Evolutionary conservation across 2,888 invertebrate species (phyloP).

Genomic region (Zeuzera pyrina): DNA sequence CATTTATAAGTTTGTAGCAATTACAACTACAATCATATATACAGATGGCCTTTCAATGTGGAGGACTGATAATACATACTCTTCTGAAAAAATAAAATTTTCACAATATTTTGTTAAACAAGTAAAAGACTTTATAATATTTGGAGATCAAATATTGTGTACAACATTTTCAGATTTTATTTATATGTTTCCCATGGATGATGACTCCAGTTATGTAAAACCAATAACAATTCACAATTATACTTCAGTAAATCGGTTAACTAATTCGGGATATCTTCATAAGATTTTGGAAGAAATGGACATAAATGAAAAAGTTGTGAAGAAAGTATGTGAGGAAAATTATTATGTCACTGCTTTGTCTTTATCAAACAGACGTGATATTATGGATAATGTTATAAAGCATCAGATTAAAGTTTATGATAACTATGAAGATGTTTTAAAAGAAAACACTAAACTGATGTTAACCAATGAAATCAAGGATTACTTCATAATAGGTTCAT

Average conservation of each 20-base stretch:
- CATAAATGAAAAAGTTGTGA: slow-evolving; percentile 30
- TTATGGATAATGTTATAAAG: slow-evolving; percentile 36
- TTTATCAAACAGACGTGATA: slow-evolving; percentile 42
- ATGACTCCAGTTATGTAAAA: slow-evolving; percentile 27
- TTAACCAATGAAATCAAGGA: slow-evolving; percentile 35
- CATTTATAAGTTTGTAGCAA: slow-evolving; percentile 29
- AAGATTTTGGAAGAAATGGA: slow-evolving; percentile 36
- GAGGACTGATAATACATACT: slow-evolving; percentile 35
- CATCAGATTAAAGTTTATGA: slow-evolving; percentile 33
- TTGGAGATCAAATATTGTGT: slow-evolving; percentile 39
- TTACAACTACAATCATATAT: slow-evolving; percentile 34
- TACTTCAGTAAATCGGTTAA: slow-evolving; percentile 34
- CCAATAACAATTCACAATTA: slow-evolving; percentile 23
- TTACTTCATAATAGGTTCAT: slow-evolving; percentile 32
- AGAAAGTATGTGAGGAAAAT: slow-evolving; percentile 33
- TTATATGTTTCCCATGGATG: slow-evolving; percentile 35
- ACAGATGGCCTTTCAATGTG: slow-evolving; percentile 49
- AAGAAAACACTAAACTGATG: slow-evolving; percentile 24
- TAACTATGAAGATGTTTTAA: slow-evolving; percentile 36
- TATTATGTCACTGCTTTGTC: slow-evolving; percentile 42
- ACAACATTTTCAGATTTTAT: slow-evolving; percentile 43
- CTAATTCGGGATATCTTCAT: slow-evolving; percentile 34
- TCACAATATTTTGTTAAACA: slow-evolving; percentile 35
- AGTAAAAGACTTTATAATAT: slow-evolving; percentile 39
- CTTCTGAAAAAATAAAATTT: slow-evolving; percentile 25